These are phyloP conservation scores for Coronaproctus castanopsis DNA, from an alignment of 2,888 invertebrate species.

Conservation along the genomic window DNA sequence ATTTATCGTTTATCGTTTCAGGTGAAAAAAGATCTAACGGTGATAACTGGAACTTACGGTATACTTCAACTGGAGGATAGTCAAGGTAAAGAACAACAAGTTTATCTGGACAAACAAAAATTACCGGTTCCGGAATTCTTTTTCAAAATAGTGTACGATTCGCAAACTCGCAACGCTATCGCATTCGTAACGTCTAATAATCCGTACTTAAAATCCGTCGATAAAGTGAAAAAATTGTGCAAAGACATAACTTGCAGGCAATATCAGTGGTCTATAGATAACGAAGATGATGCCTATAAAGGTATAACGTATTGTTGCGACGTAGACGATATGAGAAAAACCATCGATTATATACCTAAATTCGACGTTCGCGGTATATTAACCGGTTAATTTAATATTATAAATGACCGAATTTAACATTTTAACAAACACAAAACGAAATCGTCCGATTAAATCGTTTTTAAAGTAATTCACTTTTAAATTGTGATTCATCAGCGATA, in stretches of 20 bases:
- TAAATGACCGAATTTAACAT: too few relatives aligned
- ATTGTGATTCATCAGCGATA: too few relatives aligned
- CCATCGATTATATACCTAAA: constrained; percentile 2
- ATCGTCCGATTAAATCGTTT: too few relatives aligned
- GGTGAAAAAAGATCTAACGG: constrained; percentile 21
- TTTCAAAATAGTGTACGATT: constrained; percentile 31
- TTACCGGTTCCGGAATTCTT: constrained; percentile 30
- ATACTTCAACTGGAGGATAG: constrained; percentile 24
- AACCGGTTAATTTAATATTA: too few relatives aligned
- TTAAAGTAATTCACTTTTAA: too few relatives aligned
- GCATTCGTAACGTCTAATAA: constrained; percentile 33
- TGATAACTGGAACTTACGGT: constrained; percentile 30
- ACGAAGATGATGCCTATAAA: constrained; percentile 28
- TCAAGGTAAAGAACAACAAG: constrained; percentile 19
- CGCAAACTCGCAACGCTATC: constrained; percentile 26
- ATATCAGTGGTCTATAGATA: constrained; percentile 36
- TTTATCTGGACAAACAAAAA: constrained; percentile 26
- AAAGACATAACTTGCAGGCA: constrained; percentile 27
- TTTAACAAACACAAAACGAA: too few relatives aligned
- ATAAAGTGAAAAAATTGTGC: constrained; percentile 27
- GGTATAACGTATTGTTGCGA: constrained; percentile 43
- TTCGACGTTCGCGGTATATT: constrained; percentile 2
- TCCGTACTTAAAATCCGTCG: constrained; percentile 25
- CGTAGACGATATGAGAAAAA: constrained; percentile 32
- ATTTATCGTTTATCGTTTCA: constrained; percentile 4